A percentile compares a stretch with the other conserved stretches of the same genome.
Conservation (phyloP, 35 echinoderm and acorn worm genomes). For the Apostichopus japonicus region DNA sequence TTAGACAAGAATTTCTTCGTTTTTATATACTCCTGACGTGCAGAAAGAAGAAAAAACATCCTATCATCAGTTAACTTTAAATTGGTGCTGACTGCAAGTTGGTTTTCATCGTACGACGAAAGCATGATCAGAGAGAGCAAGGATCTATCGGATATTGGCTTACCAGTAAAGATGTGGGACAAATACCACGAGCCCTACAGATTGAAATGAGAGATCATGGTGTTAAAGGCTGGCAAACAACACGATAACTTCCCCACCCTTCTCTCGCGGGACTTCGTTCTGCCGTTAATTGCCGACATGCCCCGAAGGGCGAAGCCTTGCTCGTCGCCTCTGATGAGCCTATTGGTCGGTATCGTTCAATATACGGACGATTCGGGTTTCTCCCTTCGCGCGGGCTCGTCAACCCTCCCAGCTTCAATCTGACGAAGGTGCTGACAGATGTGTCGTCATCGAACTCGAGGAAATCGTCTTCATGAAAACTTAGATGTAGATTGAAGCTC, state of each 20-base stretch:
- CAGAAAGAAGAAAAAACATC: not conserved
- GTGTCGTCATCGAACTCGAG: conserved; percentile 10
- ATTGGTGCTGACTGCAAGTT: conserved; percentile 22
- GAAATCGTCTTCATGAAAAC: conserved; percentile 14
- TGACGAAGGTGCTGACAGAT: conserved; percentile 26
- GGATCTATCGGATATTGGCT: conserved; percentile 33
- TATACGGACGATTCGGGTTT: not conserved
- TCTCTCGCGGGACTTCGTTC: conserved; percentile 44
- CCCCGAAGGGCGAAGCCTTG: conserved; percentile 24
- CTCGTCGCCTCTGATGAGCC: conserved; percentile 41
- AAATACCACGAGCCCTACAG: conserved; percentile 28
- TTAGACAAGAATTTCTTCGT: no score
- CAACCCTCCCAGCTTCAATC: conserved; percentile 40
- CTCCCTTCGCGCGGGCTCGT: conserved; percentile 13
- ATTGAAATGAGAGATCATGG: conserved; percentile 25
- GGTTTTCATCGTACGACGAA: not conserved
- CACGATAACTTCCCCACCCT: conserved; percentile 30
- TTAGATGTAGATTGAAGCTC: conserved; percentile 39
- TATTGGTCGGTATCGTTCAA: conserved; percentile 5
- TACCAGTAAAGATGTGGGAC: conserved; percentile 25
- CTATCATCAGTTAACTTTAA: conserved; percentile 24
- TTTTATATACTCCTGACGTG: not conserved
- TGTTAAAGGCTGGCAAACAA: conserved; percentile 45
- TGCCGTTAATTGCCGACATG: conserved; percentile 48
- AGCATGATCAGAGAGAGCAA: conserved; percentile 2